Conservation (phyloP, 1,140 invertebrate species). For the Nasonia longicornis region DNA sequence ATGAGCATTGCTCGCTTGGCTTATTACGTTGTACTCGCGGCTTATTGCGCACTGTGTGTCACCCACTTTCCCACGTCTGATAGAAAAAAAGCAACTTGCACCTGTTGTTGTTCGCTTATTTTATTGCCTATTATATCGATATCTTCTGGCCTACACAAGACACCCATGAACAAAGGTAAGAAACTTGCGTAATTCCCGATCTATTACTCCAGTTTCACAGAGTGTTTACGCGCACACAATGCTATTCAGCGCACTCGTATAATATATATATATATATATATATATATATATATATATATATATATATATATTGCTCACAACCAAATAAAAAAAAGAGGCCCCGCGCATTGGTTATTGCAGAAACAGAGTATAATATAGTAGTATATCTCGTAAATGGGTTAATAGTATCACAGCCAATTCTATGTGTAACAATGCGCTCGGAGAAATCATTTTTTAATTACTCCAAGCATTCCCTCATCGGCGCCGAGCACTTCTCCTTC, state of each 20-base stretch:
- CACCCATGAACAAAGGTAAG: neutral
- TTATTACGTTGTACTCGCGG: neutral
- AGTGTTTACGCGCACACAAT: neutral
- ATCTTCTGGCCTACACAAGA: neutral
- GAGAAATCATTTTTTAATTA: neutral
- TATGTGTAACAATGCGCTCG: neutral
- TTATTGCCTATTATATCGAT: slow-evolving; percentile 15
- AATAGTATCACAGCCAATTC: neutral
- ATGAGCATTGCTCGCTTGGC: neutral
- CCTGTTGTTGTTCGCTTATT: neutral
- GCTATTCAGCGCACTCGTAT: neutral
- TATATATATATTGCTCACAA: neutral
- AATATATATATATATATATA: neutral
- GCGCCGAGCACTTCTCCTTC: neutral
- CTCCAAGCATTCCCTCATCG: neutral
- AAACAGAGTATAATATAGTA: neutral
- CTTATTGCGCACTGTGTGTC: neutral
- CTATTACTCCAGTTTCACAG: neutral
- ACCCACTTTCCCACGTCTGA: neutral
- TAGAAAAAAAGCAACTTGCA: neutral
- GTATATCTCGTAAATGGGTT: neutral
- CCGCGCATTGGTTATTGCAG: neutral
- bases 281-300: neutral
- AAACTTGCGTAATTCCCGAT: neutral
- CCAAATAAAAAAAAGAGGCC: neutral